Conservation (phyloP, 1,140 invertebrate genomes). For the Arctopsyche grandis region DNA sequence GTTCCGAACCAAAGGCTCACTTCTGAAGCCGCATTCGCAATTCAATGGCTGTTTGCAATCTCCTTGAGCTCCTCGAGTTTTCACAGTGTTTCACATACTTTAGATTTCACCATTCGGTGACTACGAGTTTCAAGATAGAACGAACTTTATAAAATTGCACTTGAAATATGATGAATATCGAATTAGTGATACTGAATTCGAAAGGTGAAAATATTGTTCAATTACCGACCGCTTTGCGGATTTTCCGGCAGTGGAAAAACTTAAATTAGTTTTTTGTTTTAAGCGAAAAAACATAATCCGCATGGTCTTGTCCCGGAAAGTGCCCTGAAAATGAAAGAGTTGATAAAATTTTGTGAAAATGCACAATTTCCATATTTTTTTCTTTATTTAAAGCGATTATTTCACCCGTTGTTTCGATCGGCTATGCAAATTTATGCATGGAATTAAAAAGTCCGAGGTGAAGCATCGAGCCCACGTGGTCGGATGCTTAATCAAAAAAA, state of each 20-base stretch:
- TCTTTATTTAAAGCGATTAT: constrained; percentile 22
- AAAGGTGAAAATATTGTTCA: neutral
- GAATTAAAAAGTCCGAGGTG: constrained; percentile 20
- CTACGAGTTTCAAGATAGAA: too few relatives aligned
- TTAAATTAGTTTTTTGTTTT: constrained; percentile 5
- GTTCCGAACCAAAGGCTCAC: neutral
- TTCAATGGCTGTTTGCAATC: neutral
- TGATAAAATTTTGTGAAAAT: constrained; percentile 12
- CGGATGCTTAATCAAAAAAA: constrained; percentile 22
- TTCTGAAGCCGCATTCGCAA: neutral
- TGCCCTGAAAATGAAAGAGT: constrained; percentile 1
- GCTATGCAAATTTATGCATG: constrained; percentile 23
- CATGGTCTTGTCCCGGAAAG: neutral
- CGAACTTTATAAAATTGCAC: too few relatives aligned
- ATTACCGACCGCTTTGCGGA: too few relatives aligned
- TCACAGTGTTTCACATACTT: too few relatives aligned
- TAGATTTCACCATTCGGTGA: too few relatives aligned
- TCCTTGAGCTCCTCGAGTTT: neutral
- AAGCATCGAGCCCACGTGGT: constrained; percentile 6
- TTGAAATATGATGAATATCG: too few relatives aligned
- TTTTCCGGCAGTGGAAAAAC: neutral
- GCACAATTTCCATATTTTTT: constrained; percentile 26
- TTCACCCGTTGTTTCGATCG: constrained; percentile 28
- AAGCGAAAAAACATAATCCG: neutral
- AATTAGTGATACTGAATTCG: too few relatives aligned